Percentiles rank a stretch among this genome's conserved stretches.
These are phyloP conservation scores for Garrulus glandarius DNA, from an alignment of 2,797 vertebrate genomes.

Conservation along the genomic window DNA sequence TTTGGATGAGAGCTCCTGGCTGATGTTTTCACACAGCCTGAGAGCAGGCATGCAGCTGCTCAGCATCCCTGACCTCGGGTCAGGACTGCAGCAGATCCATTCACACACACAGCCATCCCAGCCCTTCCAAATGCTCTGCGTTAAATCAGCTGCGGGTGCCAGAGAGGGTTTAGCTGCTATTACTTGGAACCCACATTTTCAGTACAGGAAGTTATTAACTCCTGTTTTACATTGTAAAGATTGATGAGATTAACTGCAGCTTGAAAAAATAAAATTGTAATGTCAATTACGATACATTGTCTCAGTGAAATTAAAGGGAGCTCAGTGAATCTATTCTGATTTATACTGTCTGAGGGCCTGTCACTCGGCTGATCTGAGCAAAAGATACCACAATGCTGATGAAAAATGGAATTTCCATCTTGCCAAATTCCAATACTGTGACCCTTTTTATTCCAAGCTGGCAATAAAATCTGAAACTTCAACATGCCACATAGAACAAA, in stretches of 20 bases:
- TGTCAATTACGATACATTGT: background rate
- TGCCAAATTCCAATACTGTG: background rate
- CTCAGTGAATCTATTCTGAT: background rate
- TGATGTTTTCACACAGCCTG: background rate
- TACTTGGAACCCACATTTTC: background rate
- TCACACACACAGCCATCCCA: accelerated
- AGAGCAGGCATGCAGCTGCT: accelerated
- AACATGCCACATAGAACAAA: background rate
- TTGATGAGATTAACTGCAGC: background rate
- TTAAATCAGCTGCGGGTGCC: background rate
- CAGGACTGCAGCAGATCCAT: background rate
- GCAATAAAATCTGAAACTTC: background rate
- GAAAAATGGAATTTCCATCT: background rate
- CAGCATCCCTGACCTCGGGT: background rate
- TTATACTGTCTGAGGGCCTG: background rate
- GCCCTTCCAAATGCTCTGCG: accelerated
- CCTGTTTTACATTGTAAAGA: background rate
- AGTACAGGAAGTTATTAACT: background rate
- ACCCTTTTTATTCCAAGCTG: background rate
- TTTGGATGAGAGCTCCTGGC: constrained; percentile 3
- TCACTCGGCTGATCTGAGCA: background rate
- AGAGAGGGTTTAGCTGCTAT: background rate
- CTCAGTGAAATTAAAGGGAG: background rate
- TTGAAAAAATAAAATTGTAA: background rate
- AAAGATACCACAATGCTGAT: background rate